phyloP scores from a whole-genome alignment of 2,113 vertebrate genomes.

The rabbit (Oryctolagus cuniculus) region DNA sequence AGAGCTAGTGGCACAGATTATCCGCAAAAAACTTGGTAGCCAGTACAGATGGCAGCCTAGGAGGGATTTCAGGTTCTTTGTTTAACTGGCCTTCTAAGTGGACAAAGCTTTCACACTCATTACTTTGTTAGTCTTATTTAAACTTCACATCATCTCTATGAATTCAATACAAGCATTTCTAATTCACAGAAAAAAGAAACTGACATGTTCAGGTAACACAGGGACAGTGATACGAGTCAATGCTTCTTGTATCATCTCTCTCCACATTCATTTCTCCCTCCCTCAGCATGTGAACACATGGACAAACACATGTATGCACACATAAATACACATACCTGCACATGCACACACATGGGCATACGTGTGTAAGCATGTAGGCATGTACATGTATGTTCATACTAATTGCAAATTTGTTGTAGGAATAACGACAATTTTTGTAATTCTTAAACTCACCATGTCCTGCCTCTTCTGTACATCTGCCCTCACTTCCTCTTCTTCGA shows the following conservation, averaged over 20 bases:
- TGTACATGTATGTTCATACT: fast-evolving
- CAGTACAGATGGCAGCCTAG: background rate
- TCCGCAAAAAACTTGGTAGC: background rate
- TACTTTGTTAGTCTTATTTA: background rate
- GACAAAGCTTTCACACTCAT: background rate
- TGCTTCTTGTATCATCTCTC: fast-evolving
- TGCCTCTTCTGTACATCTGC: background rate
- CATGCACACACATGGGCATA: too few species aligned
- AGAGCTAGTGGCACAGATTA: background rate
- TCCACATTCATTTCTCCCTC: background rate
- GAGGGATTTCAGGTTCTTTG: background rate
- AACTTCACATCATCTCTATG: background rate
- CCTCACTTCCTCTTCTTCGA: background rate
- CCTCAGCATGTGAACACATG: background rate
- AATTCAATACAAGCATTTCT: background rate
- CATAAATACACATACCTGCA: too few species aligned
- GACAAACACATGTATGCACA: too few species aligned
- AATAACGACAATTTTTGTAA: background rate
- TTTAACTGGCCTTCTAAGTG: background rate
- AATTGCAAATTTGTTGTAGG: background rate
- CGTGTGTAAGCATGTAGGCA: too few species aligned
- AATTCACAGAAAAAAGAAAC: background rate
- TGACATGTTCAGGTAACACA: too few species aligned
- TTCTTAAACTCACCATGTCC: background rate
- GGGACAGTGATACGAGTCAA: background rate